phyloP scores from a whole-genome alignment of 2,113 vertebrate species.

The Dicentrarchus labrax region DNA sequence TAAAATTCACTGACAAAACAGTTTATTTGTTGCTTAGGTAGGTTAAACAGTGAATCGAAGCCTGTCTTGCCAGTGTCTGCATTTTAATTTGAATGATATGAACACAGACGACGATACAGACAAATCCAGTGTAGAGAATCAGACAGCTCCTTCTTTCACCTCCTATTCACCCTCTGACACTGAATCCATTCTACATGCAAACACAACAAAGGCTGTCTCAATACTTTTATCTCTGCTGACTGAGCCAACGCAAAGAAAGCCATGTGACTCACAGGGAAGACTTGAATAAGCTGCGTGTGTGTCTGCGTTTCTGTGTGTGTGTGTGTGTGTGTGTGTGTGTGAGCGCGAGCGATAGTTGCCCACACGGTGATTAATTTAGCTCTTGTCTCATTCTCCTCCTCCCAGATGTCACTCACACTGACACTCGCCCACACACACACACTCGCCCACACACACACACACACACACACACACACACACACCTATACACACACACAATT shows the following conservation, averaged over 20 bases:
- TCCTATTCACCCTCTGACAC: conserved; percentile 36
- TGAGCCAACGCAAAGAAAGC: not conserved
- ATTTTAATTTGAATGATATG: conserved; percentile 9
- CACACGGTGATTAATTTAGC: conserved; percentile 48
- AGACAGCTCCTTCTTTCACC: conserved; percentile 19
- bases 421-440: conserved; percentile 1
- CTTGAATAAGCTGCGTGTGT: conserved; percentile 1
- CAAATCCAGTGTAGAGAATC: conserved; percentile 1
- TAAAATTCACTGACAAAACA: not conserved
- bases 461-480: conserved; percentile 1
- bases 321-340: not conserved
- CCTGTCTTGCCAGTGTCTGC: not conserved
- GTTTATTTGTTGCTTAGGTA: not conserved
- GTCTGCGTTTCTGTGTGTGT: not conserved
- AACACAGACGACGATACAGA: not conserved
- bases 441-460: not conserved
- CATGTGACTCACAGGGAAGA: not conserved
- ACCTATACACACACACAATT: not conserved
- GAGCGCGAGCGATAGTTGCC: not conserved
- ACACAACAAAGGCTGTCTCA: conserved; percentile 41
- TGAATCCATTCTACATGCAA: conserved; percentile 17
- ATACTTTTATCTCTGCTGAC: conserved; percentile 42
- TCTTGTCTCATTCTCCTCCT: conserved; percentile 18
- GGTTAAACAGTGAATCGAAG: not conserved
- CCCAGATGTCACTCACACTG: conserved; percentile 26